phyloP scores from a whole-genome alignment of 2,888 invertebrate species.

The Eristalis arbustorum region DNA sequence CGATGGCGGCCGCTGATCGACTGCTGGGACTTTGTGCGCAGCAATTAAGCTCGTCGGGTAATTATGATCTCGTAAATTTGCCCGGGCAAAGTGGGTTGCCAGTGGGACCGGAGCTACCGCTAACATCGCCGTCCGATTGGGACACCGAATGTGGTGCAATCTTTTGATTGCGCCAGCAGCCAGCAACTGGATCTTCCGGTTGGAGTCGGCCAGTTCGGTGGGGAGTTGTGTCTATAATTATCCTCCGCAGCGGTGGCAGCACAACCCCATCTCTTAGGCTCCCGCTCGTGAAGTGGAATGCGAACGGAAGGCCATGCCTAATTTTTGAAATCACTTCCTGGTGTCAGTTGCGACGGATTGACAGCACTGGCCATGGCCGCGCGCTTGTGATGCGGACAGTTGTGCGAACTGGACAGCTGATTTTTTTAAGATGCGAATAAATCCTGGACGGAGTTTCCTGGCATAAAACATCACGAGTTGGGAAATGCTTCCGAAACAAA shows the following conservation, averaged over 20 bases:
- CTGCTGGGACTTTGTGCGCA: constrained; percentile 32
- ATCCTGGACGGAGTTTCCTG: no score
- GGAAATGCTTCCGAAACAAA: no score
- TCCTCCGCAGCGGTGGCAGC: not conserved
- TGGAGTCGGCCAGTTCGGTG: constrained; percentile 5
- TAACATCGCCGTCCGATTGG: constrained; percentile 11
- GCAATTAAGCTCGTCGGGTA: constrained; percentile 41
- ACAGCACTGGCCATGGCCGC: not conserved
- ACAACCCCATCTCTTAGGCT: not conserved
- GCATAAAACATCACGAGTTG: no score
- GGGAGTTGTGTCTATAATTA: constrained; percentile 24
- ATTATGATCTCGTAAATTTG: constrained; percentile 53
- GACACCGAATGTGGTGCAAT: constrained; percentile 32
- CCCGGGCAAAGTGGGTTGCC: constrained; percentile 28
- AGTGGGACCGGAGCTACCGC: not conserved
- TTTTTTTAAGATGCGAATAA: not conserved
- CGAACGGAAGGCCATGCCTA: not conserved
- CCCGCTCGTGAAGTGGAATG: not conserved
- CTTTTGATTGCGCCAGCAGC: constrained; percentile 11
- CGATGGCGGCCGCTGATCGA: constrained; percentile 27
- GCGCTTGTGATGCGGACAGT: not conserved
- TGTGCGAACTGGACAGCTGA: not conserved
- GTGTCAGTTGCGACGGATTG: not conserved
- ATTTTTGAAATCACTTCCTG: not conserved
- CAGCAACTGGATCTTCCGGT: constrained; percentile 40